A percentile compares a stretch with the other conserved stretches of the same genome.
Evolutionary conservation across 1,140 invertebrate species (phyloP).

Genomic region (Heliconius melpomene): DNA sequence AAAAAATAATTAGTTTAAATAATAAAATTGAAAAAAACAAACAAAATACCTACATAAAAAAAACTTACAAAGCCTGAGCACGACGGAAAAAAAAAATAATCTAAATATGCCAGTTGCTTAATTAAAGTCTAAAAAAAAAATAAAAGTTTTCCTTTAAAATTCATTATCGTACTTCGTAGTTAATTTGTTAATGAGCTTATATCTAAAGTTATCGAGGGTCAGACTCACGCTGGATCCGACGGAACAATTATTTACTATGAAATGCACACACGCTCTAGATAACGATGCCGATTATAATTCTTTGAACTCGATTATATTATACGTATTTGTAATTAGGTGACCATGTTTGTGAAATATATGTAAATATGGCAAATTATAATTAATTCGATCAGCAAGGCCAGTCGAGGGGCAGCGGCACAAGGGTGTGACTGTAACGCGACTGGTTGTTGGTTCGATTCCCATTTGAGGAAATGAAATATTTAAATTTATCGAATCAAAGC

Average conservation of each 20-base stretch:
- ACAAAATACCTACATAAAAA: no score
- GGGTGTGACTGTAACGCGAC: no score
- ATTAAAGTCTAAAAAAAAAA: background rate
- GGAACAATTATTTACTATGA: constrained; percentile 14
- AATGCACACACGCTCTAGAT: constrained; percentile 1
- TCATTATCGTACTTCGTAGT: background rate
- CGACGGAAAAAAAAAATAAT: background rate
- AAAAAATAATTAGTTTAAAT: no score
- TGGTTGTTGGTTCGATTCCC: no score
- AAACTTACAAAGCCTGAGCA: background rate
- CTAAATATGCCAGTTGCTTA: constrained; percentile 10
- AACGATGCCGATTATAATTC: constrained; percentile 16
- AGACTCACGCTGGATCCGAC: constrained; percentile 6
- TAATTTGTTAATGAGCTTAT: constrained; percentile 11
- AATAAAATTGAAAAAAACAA: no score
- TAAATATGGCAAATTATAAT: background rate
- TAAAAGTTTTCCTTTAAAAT: background rate
- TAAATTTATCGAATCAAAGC: no score
- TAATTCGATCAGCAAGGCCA: background rate
- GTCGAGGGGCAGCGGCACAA: no score
- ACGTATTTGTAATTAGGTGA: background rate
- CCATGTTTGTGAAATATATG: background rate
- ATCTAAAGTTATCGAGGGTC: constrained; percentile 8
- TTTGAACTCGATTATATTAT: constrained; percentile 25
- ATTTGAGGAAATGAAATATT: no score